Conservation (phyloP, 2,113 vertebrate species). For the Piprites chloris region DNA sequence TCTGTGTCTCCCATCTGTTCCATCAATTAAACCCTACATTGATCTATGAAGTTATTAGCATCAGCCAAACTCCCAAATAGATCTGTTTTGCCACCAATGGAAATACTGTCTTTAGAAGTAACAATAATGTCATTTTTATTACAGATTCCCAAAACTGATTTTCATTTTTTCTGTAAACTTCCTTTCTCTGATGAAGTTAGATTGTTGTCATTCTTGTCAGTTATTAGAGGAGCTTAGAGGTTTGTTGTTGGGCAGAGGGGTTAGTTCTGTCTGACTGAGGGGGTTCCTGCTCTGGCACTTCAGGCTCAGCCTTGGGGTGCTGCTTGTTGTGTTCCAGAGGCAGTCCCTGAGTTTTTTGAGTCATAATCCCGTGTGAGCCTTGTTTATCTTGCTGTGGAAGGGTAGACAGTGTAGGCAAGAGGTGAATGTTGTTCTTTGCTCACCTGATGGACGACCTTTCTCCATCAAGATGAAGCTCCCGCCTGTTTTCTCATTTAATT, state of each 20-base stretch:
- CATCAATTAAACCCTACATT: slow-evolving; percentile 62
- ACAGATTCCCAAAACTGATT: neutral
- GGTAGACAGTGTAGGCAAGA: neutral
- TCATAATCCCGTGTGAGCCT: neutral
- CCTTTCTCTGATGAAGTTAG: neutral
- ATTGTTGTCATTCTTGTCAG: neutral
- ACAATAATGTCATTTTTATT: neutral
- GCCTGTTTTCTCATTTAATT: neutral
- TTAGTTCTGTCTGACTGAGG: neutral
- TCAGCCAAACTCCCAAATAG: slow-evolving; percentile 45
- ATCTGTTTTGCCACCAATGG: slow-evolving; percentile 21
- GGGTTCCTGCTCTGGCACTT: neutral
- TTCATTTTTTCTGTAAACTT: neutral
- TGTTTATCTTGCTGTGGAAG: neutral
- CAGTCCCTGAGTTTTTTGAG: neutral
- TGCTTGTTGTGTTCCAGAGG: neutral
- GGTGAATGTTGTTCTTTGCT: neutral
- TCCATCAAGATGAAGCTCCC: neutral
- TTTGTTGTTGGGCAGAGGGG: neutral
- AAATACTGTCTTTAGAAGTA: neutral
- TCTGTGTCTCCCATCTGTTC: slow-evolving; percentile 69
- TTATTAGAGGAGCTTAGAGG: neutral
- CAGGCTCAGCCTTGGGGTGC: neutral
- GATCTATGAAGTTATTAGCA: slow-evolving; percentile 69
- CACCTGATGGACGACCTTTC: neutral